Percentiles rank a stretch among this genome's conserved stretches.
Evolutionary conservation across 2,113 vertebrate genomes (phyloP).

Genomic region (Ceyx cyanopectus): DNA sequence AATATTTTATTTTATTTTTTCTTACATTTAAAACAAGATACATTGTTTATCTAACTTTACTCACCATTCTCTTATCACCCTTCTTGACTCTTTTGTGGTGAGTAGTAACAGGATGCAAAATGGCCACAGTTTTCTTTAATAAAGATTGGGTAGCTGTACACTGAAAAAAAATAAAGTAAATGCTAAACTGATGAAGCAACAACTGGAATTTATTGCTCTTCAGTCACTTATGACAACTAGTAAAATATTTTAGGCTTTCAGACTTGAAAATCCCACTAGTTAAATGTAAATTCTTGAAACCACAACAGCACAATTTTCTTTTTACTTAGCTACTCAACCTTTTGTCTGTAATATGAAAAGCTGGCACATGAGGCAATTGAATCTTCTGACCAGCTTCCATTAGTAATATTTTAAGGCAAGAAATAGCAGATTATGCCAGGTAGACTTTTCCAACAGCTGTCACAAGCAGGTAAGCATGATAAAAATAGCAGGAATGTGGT

Average conservation of each 20-base stretch:
- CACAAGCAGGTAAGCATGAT: neutral
- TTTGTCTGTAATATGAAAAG: neutral
- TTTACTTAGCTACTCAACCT: neutral
- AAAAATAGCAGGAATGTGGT: neutral
- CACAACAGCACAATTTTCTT: neutral
- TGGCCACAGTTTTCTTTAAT: neutral
- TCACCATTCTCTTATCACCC: slow-evolving; percentile 15
- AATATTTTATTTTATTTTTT: neutral
- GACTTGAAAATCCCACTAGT: neutral
- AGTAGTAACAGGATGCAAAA: neutral
- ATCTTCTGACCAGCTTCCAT: neutral
- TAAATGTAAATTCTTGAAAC: neutral
- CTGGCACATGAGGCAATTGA: neutral
- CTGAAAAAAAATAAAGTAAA: neutral
- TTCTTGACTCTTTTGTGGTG: neutral
- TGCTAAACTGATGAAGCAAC: neutral
- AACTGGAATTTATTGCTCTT: neutral
- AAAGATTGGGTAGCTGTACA: neutral
- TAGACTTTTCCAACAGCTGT: slow-evolving; percentile 4
- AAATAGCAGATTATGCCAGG: neutral
- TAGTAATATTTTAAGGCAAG: neutral
- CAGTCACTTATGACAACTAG: neutral
- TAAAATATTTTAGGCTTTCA: neutral
- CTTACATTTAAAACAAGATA: neutral
- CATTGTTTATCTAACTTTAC: neutral